Conservation (phyloP, 2,888 invertebrate species). For the Pyrrhosoma nymphula region DNA sequence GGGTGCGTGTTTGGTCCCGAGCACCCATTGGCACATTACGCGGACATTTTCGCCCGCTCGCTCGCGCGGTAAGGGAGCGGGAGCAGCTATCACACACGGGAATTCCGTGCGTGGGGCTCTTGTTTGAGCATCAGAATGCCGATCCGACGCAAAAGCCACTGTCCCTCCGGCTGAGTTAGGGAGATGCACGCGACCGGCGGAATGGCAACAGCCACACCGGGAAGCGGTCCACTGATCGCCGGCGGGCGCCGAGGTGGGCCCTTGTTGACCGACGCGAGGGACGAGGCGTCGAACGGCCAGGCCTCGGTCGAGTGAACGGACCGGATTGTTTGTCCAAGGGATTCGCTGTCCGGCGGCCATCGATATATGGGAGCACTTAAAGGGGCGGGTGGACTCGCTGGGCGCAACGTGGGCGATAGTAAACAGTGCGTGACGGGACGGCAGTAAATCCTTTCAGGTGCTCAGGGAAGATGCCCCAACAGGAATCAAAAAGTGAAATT, state of each 20-base stretch:
- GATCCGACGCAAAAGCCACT: not conserved
- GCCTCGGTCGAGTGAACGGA: not conserved
- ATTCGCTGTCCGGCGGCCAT: not conserved
- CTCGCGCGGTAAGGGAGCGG: not conserved
- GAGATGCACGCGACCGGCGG: too few relatives aligned
- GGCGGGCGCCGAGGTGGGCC: not conserved
- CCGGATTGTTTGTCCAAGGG: not conserved
- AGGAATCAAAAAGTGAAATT: too few relatives aligned
- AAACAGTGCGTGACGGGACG: not conserved
- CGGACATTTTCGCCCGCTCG: not conserved
- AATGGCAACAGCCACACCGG: not conserved
- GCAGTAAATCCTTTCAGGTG: too few relatives aligned
- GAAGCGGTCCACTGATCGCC: not conserved
- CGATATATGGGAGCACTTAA: not conserved
- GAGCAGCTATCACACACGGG: not conserved
- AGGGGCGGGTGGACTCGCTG: not conserved
- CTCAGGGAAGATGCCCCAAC: too few relatives aligned
- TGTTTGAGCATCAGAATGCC: not conserved
- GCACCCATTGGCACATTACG: not conserved
- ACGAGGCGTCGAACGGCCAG: not conserved
- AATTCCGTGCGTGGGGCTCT: not conserved
- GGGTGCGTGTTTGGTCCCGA: too few relatives aligned
- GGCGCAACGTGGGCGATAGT: not conserved
- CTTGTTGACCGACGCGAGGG: not conserved
- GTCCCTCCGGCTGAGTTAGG: not conserved